Evolutionary conservation across 2,888 invertebrate species (phyloP).

Genomic region (Horisme vitalbata): DNA sequence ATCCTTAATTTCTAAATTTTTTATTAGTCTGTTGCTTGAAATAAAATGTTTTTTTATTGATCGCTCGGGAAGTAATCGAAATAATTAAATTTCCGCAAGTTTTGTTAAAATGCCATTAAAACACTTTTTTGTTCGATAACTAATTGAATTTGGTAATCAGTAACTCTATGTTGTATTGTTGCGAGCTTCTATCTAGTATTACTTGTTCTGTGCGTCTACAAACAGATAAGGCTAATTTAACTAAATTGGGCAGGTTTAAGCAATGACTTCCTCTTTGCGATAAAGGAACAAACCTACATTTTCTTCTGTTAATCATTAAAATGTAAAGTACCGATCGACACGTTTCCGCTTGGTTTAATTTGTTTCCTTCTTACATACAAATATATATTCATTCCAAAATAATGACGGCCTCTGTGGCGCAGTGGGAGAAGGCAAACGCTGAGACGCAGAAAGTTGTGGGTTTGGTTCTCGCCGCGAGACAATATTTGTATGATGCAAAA

Average conservation of each 20-base stretch:
- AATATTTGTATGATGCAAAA: too few relatives aligned
- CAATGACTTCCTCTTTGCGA: slow-evolving; percentile 20
- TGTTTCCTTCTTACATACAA: slow-evolving; percentile 16
- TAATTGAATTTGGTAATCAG: slow-evolving; percentile 10
- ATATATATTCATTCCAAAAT: too few relatives aligned
- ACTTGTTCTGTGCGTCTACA: too few relatives aligned
- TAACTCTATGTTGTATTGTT: slow-evolving; percentile 16
- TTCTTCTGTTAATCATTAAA: slow-evolving; percentile 13
- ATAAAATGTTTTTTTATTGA: too few relatives aligned
- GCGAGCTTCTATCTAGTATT: too few relatives aligned
- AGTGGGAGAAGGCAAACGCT: too few relatives aligned
- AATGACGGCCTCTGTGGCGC: too few relatives aligned
- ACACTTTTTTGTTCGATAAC: slow-evolving; percentile 17
- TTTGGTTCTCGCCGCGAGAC: too few relatives aligned
- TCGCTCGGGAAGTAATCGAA: slow-evolving; percentile 6
- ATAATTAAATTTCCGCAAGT: slow-evolving; percentile 18
- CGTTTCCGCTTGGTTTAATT: slow-evolving; percentile 13
- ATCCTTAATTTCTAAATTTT: too few relatives aligned
- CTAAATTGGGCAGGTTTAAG: slow-evolving; percentile 16
- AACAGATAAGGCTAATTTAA: slow-evolving; percentile 20
- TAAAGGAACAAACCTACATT: slow-evolving; percentile 18
- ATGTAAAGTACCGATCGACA: slow-evolving; percentile 8
- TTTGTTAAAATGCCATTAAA: slow-evolving; percentile 7
- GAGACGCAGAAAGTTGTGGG: too few relatives aligned
- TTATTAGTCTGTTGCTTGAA: too few relatives aligned